phyloP scores from a whole-genome alignment of 2,888 invertebrate species.

The Drosophila mettleri region DNA sequence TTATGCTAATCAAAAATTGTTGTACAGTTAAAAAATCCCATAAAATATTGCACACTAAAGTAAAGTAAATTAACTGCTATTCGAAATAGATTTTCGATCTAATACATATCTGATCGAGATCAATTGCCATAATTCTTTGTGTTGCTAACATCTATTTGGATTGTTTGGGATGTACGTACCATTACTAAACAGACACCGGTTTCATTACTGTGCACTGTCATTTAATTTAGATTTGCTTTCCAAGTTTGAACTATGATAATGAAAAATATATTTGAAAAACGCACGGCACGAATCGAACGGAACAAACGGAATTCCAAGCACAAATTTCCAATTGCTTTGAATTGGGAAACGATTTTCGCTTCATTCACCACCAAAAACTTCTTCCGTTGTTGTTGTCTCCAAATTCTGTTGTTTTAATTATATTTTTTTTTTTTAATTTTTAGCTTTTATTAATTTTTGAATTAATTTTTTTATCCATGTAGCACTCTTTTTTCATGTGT shows the following conservation, averaged over 20 bases:
- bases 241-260: conserved; percentile 67
- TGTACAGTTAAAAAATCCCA: not conserved
- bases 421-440: not conserved
- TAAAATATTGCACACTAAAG: not conserved
- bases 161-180: conserved; percentile 72
- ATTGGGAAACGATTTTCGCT: conserved; percentile 27
- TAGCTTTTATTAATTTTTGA: conserved; percentile 1
- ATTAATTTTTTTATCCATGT: conserved; percentile 14
- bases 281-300: conserved; percentile 40
- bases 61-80: not conserved
- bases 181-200: conserved; percentile 84
- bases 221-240: conserved; percentile 79
- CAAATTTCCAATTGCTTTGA: conserved; percentile 36
- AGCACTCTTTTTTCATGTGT: conserved; percentile 7
- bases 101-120: not conserved
- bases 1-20: not conserved
- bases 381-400: conserved; percentile 14
- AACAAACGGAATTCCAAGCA: conserved; percentile 22
- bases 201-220: conserved; percentile 85
- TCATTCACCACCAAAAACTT: conserved; percentile 36
- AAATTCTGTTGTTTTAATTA: conserved; percentile 26
- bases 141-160: not conserved
- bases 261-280: conserved; percentile 37
- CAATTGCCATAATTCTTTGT: not conserved
- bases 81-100: not conserved